Base-by-base conservation (phyloP, 2,888 invertebrate genomes). In the Bedellia somnulentella region DNA sequence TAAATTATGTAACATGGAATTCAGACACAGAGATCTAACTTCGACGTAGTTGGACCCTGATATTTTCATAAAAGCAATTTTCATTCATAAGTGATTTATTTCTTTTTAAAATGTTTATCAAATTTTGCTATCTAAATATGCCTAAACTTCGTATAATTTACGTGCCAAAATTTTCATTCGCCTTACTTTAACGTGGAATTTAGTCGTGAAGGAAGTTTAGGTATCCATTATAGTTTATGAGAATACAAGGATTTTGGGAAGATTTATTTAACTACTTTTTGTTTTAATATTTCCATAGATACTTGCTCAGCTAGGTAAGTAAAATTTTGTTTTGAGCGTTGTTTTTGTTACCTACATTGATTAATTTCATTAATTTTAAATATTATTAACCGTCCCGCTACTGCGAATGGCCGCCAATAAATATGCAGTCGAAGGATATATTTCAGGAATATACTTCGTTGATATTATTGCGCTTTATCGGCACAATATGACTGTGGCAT, bases 111-210 rank as follows among this genome's bases (percentile, higher is more conserved):
- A 68, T 32, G 52, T 62, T 66, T 70, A 66, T 66, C 66, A 66
- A 68, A 64, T 66, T 67, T 56, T 54, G 59, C 73, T 75, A 75
- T 58, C 68, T 73, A 73, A 60, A 57, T 61, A 60, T 57, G 57
- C 44, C 57, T 56, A 57, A 62, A 58, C 58, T 37, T 58, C 29
- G 15, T 23, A 15, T 15, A 23, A n/a, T n/a, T n/a, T n/a, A n/a
- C n/a, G n/a, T n/a, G n/a, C n/a, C n/a, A n/a, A n/a, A n/a, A n/a
- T n/a, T n/a, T n/a, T n/a, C n/a, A n/a, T n/a, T n/a, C n/a, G n/a
- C n/a, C n/a, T n/a, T n/a, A n/a, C n/a, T n/a, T n/a, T n/a, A n/a
- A n/a, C n/a, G n/a, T n/a, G n/a, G n/a, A n/a, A n/a, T n/a, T n/a
- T n/a, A n/a, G n/a, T n/a, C n/a, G n/a, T n/a, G n/a, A n/a, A n/a